Evolutionary conservation across 30 jellyfish, hydroid and myxozoan species (phyloP), one percentile per base, ranked within the genome.

Genomic region (Aurelia sp.): DNA sequence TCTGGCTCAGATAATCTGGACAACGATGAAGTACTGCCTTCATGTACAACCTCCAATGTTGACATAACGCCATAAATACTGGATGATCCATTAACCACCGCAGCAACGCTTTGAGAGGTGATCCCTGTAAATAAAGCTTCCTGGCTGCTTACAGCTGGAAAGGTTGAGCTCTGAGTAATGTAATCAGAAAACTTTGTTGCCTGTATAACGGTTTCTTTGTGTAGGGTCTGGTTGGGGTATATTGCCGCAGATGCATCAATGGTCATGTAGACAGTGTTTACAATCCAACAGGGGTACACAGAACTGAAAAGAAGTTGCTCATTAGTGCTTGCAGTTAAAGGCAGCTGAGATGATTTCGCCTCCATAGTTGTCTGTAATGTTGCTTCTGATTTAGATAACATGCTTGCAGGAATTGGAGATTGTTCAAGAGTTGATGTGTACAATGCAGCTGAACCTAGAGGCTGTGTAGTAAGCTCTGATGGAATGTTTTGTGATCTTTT

Each of bases 251-350:
- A 51, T 18, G 74, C 85, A 74, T 74, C 85, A 13, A 74, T 30
- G 16, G 74, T 51, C 85, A 16, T 52, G 16, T 74, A 64, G 30
- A 74, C 41, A 15, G 63, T 47, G 63, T 18, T 48, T 1, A 78
- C 19, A 63, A 78, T 35, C 89, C 89, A 78, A 63, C 89, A 78
- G 8, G 89, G 89, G 74, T 78, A 78, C 1, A 78, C 13, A 8
- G 89, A 78, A 17, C 80, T 78, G 57, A 58, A 50, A 4, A 78
- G 13, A 21, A 13, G 69, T 21, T n/a, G 69, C 69, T 59, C 33
- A 18, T 59, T n/a, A 13, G 69, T n/a, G 2, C 33, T 18, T 13
- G 69, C 33, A 18, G 7, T 12, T 59, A 9, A 59, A 8, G 12
- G 24, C 33, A 59, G 33, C 30, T 18, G 33, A 3, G 15, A 21